A percentile compares a stretch with the other conserved stretches of the same genome.
These are phyloP conservation scores for Eutolmus rufibarbis DNA, from an alignment of 2,888 invertebrate species.

Conservation along the genomic window DNA sequence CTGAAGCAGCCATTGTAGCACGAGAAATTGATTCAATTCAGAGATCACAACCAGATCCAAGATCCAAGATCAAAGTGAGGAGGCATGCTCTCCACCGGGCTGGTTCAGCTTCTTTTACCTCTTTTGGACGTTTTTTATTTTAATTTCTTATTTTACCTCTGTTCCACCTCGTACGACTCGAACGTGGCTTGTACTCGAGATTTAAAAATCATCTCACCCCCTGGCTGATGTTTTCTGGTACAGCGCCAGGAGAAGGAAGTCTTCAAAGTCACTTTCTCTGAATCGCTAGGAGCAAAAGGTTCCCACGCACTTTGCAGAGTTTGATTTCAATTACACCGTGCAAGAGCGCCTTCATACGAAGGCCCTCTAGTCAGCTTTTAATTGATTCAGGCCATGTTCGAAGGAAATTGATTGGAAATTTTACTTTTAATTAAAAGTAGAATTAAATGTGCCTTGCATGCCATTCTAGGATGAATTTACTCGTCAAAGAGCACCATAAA, in stretches of 20 bases:
- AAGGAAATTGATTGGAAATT: background rate
- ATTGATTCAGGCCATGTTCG: constrained; percentile 7
- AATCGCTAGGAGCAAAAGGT: background rate
- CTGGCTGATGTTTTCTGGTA: background rate
- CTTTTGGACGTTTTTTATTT: background rate
- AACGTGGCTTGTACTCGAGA: background rate
- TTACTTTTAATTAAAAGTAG: background rate
- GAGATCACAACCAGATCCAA: constrained; percentile 11
- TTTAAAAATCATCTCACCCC: constrained; percentile 16
- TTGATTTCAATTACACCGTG: background rate
- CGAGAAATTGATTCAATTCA: constrained; percentile 15
- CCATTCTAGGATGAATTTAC: background rate
- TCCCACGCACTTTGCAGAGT: constrained; percentile 2
- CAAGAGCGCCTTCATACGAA: background rate
- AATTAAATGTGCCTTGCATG: background rate
- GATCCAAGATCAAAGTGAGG: background rate
- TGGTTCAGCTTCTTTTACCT: background rate
- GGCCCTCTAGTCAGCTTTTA: background rate
- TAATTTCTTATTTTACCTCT: background rate
- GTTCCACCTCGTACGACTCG: background rate
- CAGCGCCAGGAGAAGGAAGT: constrained; percentile 5
- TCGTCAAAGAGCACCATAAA: background rate
- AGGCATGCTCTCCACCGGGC: background rate
- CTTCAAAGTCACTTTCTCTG: constrained; percentile 19
- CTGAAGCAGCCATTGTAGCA: background rate